These are phyloP conservation scores for Stenchaetothrips biformis DNA, from an alignment of 2,888 invertebrate genomes.

Conservation along the genomic window DNA sequence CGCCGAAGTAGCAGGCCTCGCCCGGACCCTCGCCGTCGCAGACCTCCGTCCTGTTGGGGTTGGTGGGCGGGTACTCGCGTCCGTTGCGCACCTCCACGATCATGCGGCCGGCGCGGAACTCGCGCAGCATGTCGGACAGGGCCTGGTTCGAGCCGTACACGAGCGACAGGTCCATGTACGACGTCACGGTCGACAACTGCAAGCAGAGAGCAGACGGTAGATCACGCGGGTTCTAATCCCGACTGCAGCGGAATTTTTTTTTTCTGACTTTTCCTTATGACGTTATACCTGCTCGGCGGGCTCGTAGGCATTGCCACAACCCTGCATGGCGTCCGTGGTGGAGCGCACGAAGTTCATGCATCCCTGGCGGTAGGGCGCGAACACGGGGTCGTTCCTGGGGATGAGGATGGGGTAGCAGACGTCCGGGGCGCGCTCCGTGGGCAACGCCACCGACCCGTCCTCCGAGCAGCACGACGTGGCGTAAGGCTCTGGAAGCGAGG, in stretches of 20 bases:
- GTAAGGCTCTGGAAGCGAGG: slow-evolving; percentile 37
- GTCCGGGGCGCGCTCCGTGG: slow-evolving; percentile 37
- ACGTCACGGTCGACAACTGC: slow-evolving; percentile 40
- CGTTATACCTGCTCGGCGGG: slow-evolving; percentile 65
- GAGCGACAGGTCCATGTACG: slow-evolving; percentile 41
- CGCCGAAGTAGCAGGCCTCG: slow-evolving; percentile 68
- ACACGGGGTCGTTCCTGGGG: slow-evolving; percentile 41
- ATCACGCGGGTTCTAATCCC: background rate
- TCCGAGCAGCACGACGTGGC: slow-evolving; percentile 58
- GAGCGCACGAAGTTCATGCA: slow-evolving; percentile 41
- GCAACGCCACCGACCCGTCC: slow-evolving; percentile 46
- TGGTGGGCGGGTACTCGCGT: slow-evolving; percentile 65
- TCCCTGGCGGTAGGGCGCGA: slow-evolving; percentile 39
- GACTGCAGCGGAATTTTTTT: background rate
- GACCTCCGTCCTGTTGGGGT: slow-evolving; percentile 61
- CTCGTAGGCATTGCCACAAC: slow-evolving; percentile 57
- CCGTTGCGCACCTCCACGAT: slow-evolving; percentile 58
- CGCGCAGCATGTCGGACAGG: slow-evolving; percentile 38
- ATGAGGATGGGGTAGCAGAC: slow-evolving; percentile 41
- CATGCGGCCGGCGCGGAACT: slow-evolving; percentile 39
- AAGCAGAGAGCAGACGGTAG: background rate
- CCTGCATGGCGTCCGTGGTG: slow-evolving; percentile 54
- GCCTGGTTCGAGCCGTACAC: slow-evolving; percentile 40
- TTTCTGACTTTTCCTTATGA: slow-evolving; percentile 13
- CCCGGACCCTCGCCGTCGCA: slow-evolving; percentile 60